These are phyloP conservation scores for Ondatra zibethicus DNA, from an alignment of 2,113 vertebrate species.

Conservation along the genomic window DNA sequence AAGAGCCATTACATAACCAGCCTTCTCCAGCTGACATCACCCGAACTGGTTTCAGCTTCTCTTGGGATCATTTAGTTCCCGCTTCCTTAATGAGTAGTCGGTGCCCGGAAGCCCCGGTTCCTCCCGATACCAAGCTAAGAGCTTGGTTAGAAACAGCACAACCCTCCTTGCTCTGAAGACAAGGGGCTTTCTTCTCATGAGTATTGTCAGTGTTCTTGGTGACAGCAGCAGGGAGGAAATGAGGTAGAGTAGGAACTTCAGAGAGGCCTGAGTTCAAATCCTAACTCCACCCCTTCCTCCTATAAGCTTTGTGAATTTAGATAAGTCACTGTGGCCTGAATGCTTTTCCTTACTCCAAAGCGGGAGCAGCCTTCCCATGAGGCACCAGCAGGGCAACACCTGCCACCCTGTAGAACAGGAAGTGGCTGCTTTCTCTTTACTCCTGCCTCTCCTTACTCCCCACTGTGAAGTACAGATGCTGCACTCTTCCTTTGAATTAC, in stretches of 20 bases:
- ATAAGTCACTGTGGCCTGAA: neutral
- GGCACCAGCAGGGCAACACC: neutral
- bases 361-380: neutral
- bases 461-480: neutral
- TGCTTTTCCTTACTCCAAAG: neutral
- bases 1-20: conserved; percentile 36
- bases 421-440: neutral
- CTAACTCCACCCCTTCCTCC: neutral
- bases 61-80: neutral
- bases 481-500: neutral
- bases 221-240: neutral
- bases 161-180: neutral
- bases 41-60: neutral
- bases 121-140: neutral
- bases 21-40: conserved; percentile 25
- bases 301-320: neutral
- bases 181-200: neutral
- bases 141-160: fast-evolving
- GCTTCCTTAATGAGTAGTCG: neutral
- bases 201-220: neutral
- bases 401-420: neutral
- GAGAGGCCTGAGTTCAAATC: neutral
- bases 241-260: neutral
- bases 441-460: neutral
- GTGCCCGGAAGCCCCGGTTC: neutral